Evolutionary conservation across 2,113 vertebrate species (phyloP), one percentile per base, ranked within the genome.

Genomic region (Pollachius pollachius): DNA sequence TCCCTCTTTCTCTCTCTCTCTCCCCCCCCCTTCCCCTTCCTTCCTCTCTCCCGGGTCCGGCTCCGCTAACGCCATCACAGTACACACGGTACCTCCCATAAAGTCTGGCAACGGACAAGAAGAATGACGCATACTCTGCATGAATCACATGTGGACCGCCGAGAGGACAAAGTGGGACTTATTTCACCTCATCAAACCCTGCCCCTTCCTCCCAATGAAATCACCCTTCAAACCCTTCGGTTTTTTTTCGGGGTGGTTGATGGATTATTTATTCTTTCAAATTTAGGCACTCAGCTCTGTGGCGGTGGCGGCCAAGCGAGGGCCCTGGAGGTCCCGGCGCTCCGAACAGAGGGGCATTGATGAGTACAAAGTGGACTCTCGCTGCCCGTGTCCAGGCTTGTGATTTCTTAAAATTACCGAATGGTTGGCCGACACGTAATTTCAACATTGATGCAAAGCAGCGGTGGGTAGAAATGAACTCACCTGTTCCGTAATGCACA

Each of bases 341-440:
- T 7, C 71, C 79, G 81, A 89, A 90, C 86, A 90, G 82, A 81
- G 79, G 69, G 4, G 78, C 73, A 88, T 88, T 90, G 76, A 88
- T 70, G 76, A 77, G 73, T 65, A 66, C 60, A 65, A 74, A 81
- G 69, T 62, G 72, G 59, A 15, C 34, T 37, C 65, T 15, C 15
- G 3, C 68, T 70, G 71, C 77, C 4, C 37, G 77, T 78, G 87
- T 74, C 61, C 72, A 25, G 52, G 65, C 79, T 81, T 81, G 81
- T 78, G 83, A 81, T 86, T 90, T 90, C 78, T 81, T 85, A 88
- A 76, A 87, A 81, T 83, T 83, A 83, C 69, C 63, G 56, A 79
- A 41, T 87, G 70, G 90, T 90, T 90, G 82, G 79, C 77, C 81
- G 86, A 83, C 80, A 68, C 72, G 58, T 84, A 81, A 85, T 76